Evolutionary conservation across 2,797 vertebrate genomes (phyloP).

Genomic region (Gila robusta): DNA sequence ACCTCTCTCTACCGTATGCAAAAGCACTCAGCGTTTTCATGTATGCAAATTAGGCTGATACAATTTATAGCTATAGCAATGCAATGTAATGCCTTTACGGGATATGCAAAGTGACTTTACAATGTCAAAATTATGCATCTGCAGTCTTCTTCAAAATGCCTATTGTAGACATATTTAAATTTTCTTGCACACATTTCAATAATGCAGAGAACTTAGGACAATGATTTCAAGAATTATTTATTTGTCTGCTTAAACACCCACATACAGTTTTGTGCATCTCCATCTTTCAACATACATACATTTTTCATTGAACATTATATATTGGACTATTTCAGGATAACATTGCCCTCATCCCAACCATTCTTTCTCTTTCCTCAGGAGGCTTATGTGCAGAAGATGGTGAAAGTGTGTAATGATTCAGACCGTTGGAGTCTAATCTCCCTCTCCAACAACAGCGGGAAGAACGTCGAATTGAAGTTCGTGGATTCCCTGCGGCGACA

Average conservation of each 20-base stretch:
- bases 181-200: not conserved
- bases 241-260: not conserved
- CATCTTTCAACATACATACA: not conserved
- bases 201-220: not conserved
- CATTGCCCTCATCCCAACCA: not conserved
- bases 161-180: not conserved
- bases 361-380: slow-evolving; percentile 82
- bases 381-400: slow-evolving; percentile 99
- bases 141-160: not conserved
- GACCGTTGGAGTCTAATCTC: slow-evolving; percentile 99
- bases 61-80: not conserved
- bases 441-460: slow-evolving; percentile 97
- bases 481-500: slow-evolving; percentile 97
- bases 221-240: not conserved
- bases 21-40: slow-evolving; percentile 62
- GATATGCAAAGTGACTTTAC: slow-evolving; percentile 27
- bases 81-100: not conserved
- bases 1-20: slow-evolving; percentile 67
- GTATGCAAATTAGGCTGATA: slow-evolving; percentile 46
- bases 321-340: not conserved
- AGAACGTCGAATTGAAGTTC: slow-evolving; percentile 99
- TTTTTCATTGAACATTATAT: not conserved
- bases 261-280: not conserved
- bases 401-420: slow-evolving; percentile 98
- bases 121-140: not conserved